Conservation (phyloP, 2,797 vertebrate species). For the Schizopygopsis pylzovi region DNA sequence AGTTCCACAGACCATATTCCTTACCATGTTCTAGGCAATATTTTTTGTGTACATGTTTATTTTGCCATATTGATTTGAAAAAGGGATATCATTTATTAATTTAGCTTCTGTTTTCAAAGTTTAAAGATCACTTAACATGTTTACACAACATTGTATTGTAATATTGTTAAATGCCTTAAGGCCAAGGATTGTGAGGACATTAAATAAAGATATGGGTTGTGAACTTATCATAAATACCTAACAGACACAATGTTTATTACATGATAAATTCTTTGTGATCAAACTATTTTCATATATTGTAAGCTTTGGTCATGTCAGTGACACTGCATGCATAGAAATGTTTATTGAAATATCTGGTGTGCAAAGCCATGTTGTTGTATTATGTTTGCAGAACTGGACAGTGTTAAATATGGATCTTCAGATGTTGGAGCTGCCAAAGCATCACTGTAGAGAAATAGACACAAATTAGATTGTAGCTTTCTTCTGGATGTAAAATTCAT, state of each 20-base stretch:
- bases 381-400: not conserved
- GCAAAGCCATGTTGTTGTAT: constrained; percentile 5
- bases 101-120: not conserved
- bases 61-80: not conserved
- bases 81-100: not conserved
- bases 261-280: not conserved
- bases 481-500: not conserved
- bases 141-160: constrained; percentile 6
- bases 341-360: not conserved
- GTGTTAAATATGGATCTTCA: not conserved
- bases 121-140: constrained; percentile 4
- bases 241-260: not conserved
- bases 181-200: not conserved
- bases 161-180: not conserved
- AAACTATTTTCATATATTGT: not conserved
- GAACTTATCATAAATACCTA: not conserved
- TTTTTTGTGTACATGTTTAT: constrained; percentile 19
- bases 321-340: constrained; percentile 21
- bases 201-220: constrained; percentile 9
- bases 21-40: not conserved
- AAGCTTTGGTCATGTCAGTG: constrained; percentile 1
- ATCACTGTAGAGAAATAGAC: constrained; percentile 1
- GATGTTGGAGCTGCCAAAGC: not conserved
- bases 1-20: not conserved
- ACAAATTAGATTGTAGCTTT: constrained; percentile 10